These are phyloP conservation scores for Ailuropoda melanoleuca DNA, from an alignment of 2,113 vertebrate genomes.

Conservation along the genomic window DNA sequence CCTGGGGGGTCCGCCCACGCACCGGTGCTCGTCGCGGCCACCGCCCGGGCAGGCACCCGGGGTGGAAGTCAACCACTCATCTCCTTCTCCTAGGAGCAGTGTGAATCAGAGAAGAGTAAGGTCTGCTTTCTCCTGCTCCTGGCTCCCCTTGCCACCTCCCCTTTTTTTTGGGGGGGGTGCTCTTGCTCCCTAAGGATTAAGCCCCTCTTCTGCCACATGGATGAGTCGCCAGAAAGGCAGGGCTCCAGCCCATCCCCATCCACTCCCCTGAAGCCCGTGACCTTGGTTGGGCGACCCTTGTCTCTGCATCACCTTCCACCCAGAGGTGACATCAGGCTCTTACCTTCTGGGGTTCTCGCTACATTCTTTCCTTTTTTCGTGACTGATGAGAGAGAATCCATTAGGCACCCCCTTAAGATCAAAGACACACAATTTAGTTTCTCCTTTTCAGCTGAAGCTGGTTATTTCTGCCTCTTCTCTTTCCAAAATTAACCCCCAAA, in stretches of 20 bases:
- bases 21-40: rapidly evolving
- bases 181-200: not conserved
- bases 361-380: not conserved
- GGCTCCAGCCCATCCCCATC: too few relatives aligned
- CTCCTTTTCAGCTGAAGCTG: not conserved
- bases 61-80: not conserved
- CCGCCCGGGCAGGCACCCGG: not conserved
- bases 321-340: not conserved
- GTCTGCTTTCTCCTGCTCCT: not conserved
- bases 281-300: not conserved
- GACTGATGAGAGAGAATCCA: not conserved
- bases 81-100: not conserved
- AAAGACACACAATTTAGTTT: not conserved
- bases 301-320: not conserved
- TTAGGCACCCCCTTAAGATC: not conserved
- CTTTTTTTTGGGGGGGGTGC: not conserved
- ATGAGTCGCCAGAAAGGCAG: not conserved
- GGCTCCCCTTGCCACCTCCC: not conserved
- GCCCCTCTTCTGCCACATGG: not conserved
- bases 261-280: rapidly evolving
- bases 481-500: not conserved
- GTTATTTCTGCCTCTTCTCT: not conserved
- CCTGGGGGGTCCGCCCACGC: rapidly evolving
- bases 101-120: not conserved
- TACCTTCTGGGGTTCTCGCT: not conserved